A percentile compares a stretch with the other conserved stretches of the same genome.
Evolutionary conservation across 2,113 vertebrate species (phyloP).

Genomic region (Nymphicus hollandicus): DNA sequence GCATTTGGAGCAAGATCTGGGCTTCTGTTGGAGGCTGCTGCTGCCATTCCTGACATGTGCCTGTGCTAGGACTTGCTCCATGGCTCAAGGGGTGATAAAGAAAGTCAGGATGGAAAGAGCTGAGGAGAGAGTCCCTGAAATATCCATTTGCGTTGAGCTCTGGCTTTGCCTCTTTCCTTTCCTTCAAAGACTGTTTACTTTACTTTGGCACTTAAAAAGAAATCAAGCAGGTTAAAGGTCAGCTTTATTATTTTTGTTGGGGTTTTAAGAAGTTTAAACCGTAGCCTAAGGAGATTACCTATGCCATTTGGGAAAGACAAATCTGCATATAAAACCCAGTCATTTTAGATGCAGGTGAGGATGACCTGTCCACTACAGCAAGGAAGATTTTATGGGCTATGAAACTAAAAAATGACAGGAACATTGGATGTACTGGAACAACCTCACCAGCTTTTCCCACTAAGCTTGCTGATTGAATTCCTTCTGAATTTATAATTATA

Average conservation of each 20-base stretch:
- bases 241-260: neutral
- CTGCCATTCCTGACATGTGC: accelerated
- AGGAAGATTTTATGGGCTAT: neutral
- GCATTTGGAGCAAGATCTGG: neutral
- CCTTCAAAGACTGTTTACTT: neutral
- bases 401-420: neutral
- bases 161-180: neutral
- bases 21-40: neutral
- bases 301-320: neutral
- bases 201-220: neutral
- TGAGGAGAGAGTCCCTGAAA: neutral
- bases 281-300: neutral
- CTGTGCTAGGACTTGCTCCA: neutral
- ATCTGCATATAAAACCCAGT: neutral
- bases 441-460: neutral
- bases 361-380: neutral
- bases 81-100: too few relatives aligned
- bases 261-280: neutral
- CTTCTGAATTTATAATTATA: neutral
- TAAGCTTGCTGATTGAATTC: neutral
- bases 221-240: neutral
- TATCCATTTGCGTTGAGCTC: neutral
- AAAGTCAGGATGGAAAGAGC: neutral
- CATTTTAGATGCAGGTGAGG: neutral
- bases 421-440: neutral